phyloP scores from a whole-genome alignment of 2,797 vertebrate genomes.

The Chaenodraco wilsoni region DNA sequence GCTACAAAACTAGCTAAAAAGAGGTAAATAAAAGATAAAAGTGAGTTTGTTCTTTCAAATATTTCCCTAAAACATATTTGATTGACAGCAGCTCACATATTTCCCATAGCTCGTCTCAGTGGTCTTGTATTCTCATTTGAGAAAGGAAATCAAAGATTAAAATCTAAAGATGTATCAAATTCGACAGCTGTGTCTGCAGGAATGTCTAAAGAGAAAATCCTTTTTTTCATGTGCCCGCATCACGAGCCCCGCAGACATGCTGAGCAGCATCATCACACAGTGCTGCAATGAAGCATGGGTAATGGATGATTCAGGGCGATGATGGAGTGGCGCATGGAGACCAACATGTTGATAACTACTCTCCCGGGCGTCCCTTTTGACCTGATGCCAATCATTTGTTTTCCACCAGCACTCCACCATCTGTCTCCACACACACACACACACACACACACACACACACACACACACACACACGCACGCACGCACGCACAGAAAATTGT shows the following conservation, averaged over 20 bases:
- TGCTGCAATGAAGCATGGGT: constrained; percentile 43
- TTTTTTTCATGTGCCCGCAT: background rate
- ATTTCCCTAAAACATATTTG: background rate
- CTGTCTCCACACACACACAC: constrained; percentile 5
- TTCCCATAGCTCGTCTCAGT: constrained; percentile 12
- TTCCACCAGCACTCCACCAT: constrained; percentile 39
- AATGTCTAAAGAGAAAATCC: constrained; percentile 9
- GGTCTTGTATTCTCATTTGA: constrained; percentile 34
- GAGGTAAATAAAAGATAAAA: constrained; percentile 2
- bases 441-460: too few species aligned
- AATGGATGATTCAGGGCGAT: constrained; percentile 50
- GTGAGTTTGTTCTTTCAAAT: background rate
- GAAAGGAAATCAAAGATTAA: constrained; percentile 19
- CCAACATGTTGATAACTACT: constrained; percentile 40
- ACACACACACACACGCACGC: too few species aligned
- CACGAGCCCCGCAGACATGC: constrained; percentile 1
- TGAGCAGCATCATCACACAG: constrained; percentile 12
- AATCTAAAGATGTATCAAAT: constrained; percentile 20
- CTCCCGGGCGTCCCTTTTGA: constrained; percentile 37
- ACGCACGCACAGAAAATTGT: background rate
- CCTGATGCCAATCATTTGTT: constrained; percentile 55
- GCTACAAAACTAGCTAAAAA: constrained; percentile 4
- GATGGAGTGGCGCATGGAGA: constrained; percentile 53
- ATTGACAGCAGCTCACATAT: constrained; percentile 10
- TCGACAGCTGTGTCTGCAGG: constrained; percentile 14